Evolutionary conservation across 2,888 invertebrate genomes (phyloP).

Genomic region (Chloroclysta siterata): DNA sequence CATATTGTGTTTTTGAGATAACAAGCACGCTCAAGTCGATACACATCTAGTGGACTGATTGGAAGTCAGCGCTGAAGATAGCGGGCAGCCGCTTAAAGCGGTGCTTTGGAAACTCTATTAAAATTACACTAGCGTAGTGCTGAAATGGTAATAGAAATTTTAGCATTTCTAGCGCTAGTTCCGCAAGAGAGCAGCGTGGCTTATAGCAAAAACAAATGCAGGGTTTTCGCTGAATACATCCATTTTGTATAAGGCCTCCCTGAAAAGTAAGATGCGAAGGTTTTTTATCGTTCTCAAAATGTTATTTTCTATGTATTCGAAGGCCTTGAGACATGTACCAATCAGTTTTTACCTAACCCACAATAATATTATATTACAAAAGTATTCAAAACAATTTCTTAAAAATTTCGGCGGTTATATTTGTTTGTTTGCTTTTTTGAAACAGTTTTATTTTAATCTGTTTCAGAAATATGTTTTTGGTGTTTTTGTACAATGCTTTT

Average conservation of each 20-base stretch:
- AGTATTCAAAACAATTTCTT: too few relatives aligned
- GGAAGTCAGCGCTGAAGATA: slow-evolving; percentile 62
- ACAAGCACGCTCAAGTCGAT: slow-evolving; percentile 81
- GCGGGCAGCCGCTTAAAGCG: slow-evolving; percentile 51
- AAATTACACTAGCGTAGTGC: slow-evolving; percentile 54
- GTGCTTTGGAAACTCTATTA: slow-evolving; percentile 63
- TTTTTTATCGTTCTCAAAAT: background rate
- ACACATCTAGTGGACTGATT: slow-evolving; percentile 82
- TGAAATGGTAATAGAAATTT: slow-evolving; percentile 43
- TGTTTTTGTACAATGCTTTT: too few relatives aligned
- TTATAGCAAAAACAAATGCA: slow-evolving; percentile 11
- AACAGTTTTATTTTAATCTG: too few relatives aligned
- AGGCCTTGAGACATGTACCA: too few relatives aligned
- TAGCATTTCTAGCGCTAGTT: slow-evolving; percentile 45
- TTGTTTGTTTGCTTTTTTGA: too few relatives aligned
- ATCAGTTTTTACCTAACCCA: too few relatives aligned
- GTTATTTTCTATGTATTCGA: too few relatives aligned
- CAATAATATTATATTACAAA: too few relatives aligned
- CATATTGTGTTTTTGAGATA: slow-evolving; percentile 84
- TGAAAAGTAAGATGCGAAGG: slow-evolving; percentile 4
- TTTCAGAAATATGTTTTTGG: too few relatives aligned
- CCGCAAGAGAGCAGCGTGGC: slow-evolving; percentile 18
- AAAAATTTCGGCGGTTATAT: too few relatives aligned
- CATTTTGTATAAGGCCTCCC: slow-evolving; percentile 13
- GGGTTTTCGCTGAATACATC: slow-evolving; percentile 22